These are phyloP conservation scores for Achlya flavicornis DNA, from an alignment of 2,888 invertebrate genomes.

Conservation along the genomic window DNA sequence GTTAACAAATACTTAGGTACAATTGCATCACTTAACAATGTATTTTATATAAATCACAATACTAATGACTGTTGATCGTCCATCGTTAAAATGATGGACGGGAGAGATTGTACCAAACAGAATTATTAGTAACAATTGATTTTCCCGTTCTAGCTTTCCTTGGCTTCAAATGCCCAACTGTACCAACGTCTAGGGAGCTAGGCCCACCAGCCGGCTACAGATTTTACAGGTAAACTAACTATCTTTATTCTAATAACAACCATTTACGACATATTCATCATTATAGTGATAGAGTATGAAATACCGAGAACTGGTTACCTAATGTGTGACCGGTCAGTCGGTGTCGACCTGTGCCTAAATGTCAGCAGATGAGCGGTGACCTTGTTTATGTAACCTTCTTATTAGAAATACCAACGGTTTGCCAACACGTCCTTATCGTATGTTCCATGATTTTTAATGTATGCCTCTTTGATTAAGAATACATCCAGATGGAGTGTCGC, in stretches of 20 bases:
- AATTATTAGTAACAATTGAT: neutral
- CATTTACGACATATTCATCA: slow-evolving; percentile 22
- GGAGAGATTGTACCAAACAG: neutral
- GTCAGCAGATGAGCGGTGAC: slow-evolving; percentile 73
- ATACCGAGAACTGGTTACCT: slow-evolving; percentile 67
- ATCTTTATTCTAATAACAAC: slow-evolving; percentile 12
- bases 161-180: slow-evolving; percentile 91
- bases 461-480: slow-evolving; percentile 18
- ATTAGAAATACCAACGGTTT: slow-evolving; percentile 67
- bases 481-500: no score
- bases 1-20: neutral
- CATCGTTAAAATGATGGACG: slow-evolving; percentile 20
- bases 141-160: slow-evolving; percentile 85
- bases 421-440: slow-evolving; percentile 51
- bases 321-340: slow-evolving; percentile 67
- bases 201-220: slow-evolving; percentile 74
- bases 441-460: slow-evolving; percentile 35
- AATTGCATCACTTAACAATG: neutral
- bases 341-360: slow-evolving; percentile 61
- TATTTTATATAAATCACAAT: neutral
- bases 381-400: slow-evolving; percentile 75
- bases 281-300: slow-evolving; percentile 43
- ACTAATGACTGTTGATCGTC: neutral
- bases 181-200: slow-evolving; percentile 69
- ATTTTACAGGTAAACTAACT: slow-evolving; percentile 66